Base-by-base conservation (phyloP, 1,140 invertebrate genomes). In the Bicyclus anynana region DNA sequence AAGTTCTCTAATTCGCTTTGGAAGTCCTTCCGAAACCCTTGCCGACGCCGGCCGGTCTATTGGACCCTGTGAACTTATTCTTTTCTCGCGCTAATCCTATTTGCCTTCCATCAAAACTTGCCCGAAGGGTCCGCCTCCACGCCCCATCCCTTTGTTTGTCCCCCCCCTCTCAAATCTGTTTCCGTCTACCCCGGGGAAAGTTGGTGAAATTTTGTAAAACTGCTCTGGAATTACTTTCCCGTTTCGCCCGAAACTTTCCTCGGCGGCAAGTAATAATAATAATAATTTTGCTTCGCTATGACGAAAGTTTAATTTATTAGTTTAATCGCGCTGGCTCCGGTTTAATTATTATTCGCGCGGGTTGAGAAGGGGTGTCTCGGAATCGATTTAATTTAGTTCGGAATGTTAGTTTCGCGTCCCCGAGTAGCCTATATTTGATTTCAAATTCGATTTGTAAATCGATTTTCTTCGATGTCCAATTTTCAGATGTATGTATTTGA, bases 231-330 rank as follows among this genome's bases (percentile, higher is more conserved):
- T 84, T 84, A 84, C 81, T 87, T 84, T 84, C 77, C 70, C 71
- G 77, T 80, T 74, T 71, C 72, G 63, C 61, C 58, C 51, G 59
- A 75, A 87, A 84, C 62, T 85, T 87, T 78, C 54, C 35, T 48
- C 69, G 65, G 70, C 71, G 75, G 79, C n/a, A n/a, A n/a, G n/a
- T 80, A 80, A 81, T 83, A 77, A 82, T 84, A 80, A 81, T 83
- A 84, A 87, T 87, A 87, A 87, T 80, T 85, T 67, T 49, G 70
- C 75, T 74, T 62, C 70, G 75, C 70, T 81, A 81, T 79, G 80
- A 82, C 72, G 75, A 81, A 85, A 87, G 77, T 87, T 87, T 84
- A 82, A 87, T 78, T 84, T 84, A 84, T 87, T 85, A 83, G 79
- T 85, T 84, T 82, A 84, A 84, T 84, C 81, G 73, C 54, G 77